These are phyloP conservation scores for Aplodontia rufa DNA, from an alignment of 2,113 vertebrate genomes.

Conservation along the genomic window DNA sequence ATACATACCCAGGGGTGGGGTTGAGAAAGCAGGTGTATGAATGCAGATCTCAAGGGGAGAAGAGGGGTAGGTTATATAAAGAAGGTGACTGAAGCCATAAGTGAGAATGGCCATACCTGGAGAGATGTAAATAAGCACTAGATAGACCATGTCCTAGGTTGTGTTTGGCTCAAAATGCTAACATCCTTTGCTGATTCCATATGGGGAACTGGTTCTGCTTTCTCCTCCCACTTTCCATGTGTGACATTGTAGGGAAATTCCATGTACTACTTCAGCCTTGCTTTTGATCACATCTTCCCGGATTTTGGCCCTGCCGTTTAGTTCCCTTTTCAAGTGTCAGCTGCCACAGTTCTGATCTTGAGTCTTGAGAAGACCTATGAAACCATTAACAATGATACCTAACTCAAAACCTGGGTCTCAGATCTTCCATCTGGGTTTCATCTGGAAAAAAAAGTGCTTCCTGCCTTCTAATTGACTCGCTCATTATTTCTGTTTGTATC, in stretches of 20 bases:
- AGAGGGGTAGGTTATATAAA: neutral
- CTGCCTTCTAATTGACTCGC: neutral
- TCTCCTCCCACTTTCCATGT: neutral
- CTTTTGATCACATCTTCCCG: neutral
- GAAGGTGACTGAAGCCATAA: neutral
- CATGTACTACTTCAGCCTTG: neutral
- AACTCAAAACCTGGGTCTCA: conserved; percentile 9
- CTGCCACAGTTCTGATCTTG: neutral
- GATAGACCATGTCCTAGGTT: neutral
- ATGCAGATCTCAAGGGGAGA: neutral
- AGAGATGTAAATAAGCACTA: neutral
- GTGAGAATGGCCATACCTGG: fast-evolving
- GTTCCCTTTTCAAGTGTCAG: neutral
- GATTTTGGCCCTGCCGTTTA: neutral
- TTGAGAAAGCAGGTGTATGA: neutral
- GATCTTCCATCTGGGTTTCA: neutral
- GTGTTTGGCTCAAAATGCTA: neutral
- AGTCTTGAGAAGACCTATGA: neutral
- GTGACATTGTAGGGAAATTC: neutral
- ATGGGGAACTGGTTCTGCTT: neutral
- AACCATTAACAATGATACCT: neutral
- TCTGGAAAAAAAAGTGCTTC: neutral
- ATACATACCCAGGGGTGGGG: neutral
- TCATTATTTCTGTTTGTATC: conserved; percentile 44
- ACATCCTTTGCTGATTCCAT: neutral